phyloP scores from a whole-genome alignment of 2,888 invertebrate species.

The Autographa pulchrina region DNA sequence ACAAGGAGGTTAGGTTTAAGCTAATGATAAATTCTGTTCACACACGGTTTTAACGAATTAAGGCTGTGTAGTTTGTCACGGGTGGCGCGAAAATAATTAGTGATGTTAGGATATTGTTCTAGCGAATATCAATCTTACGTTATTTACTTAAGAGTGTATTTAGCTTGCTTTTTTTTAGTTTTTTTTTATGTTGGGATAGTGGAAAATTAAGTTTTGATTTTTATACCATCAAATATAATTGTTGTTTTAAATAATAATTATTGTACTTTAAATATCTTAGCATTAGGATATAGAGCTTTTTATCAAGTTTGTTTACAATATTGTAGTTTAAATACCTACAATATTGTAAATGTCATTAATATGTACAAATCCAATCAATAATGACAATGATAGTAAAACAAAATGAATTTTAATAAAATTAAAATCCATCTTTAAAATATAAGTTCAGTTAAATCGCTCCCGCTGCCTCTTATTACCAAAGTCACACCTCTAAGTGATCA shows the following conservation, averaged over 20 bases:
- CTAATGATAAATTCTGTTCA: conserved; percentile 79
- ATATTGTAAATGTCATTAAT: too few relatives aligned
- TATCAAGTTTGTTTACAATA: too few relatives aligned
- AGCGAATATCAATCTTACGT: neutral
- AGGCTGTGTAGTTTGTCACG: conserved; percentile 56
- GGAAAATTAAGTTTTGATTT: too few relatives aligned
- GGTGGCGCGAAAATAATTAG: conserved; percentile 1
- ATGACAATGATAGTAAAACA: too few relatives aligned
- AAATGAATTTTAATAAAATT: too few relatives aligned
- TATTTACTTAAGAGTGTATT: neutral
- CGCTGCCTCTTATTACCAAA: conserved; percentile 59
- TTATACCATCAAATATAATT: too few relatives aligned
- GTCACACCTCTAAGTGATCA: conserved; percentile 59
- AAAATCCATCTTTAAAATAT: neutral
- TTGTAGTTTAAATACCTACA: too few relatives aligned
- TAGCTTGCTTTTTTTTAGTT: neutral
- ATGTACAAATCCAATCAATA: too few relatives aligned
- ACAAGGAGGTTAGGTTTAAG: conserved; percentile 51
- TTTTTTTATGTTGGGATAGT: too few relatives aligned
- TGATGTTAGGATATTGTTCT: neutral
- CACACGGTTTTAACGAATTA: conserved; percentile 71
- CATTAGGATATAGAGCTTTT: too few relatives aligned
- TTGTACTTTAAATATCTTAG: too few relatives aligned
- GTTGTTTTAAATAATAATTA: too few relatives aligned
- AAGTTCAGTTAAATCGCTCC: conserved; percentile 4